These are phyloP conservation scores for Holcopasites calliopsidis DNA, from an alignment of 1,140 invertebrate species.

Conservation along the genomic window DNA sequence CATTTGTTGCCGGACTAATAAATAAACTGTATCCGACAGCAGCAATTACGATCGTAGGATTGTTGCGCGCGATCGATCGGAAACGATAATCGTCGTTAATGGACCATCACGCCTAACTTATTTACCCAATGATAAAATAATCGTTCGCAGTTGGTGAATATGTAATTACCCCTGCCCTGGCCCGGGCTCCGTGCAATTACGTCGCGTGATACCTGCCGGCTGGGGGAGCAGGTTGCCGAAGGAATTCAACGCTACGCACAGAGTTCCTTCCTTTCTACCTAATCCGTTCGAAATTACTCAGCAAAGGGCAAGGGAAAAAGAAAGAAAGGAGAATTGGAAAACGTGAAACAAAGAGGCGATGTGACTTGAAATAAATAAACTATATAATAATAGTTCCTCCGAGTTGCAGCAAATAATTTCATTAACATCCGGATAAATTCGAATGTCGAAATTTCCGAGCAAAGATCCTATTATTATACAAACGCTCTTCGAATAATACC, in stretches of 20 bases:
- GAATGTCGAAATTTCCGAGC: too few species aligned
- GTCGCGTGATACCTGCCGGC: constrained; percentile 32
- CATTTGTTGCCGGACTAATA: too few species aligned
- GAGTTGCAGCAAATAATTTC: too few species aligned
- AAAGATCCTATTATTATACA: too few species aligned
- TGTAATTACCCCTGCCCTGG: constrained; percentile 39
- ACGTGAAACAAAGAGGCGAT: too few species aligned
- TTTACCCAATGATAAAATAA: constrained; percentile 27
- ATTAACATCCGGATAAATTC: too few species aligned
- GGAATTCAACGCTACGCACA: constrained; percentile 5
- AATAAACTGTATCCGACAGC: background rate
- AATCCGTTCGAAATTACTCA: background rate
- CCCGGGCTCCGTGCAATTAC: constrained; percentile 4
- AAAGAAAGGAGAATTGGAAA: background rate
- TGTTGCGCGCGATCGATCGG: too few species aligned
- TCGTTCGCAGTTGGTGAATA: constrained; percentile 18
- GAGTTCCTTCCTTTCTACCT: background rate
- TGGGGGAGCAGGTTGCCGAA: constrained; percentile 22
- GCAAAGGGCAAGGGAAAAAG: background rate
- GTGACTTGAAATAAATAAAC: too few species aligned
- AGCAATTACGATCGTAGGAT: too few species aligned
- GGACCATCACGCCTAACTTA: constrained; percentile 7
- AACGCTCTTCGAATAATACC: too few species aligned
- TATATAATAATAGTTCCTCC: too few species aligned
- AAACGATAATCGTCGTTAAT: constrained; percentile 15